Evolutionary conservation across 2,888 invertebrate species (phyloP).

Genomic region (Eupithecia tripunctaria): DNA sequence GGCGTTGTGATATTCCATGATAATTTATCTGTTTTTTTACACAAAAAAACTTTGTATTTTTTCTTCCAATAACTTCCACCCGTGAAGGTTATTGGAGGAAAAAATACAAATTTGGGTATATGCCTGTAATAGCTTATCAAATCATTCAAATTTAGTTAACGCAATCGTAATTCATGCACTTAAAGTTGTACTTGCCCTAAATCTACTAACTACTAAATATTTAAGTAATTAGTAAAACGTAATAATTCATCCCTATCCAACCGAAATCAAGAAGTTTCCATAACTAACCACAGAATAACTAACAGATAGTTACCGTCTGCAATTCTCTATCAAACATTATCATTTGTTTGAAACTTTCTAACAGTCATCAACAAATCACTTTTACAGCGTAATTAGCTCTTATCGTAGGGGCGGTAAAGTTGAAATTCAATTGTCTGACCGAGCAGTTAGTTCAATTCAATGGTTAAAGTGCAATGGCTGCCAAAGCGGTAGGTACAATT

Average conservation of each 20-base stretch:
- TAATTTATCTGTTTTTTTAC: too few species aligned
- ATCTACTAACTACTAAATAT: constrained; percentile 1
- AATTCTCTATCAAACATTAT: constrained; percentile 59
- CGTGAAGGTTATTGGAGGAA: too few species aligned
- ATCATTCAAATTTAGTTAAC: too few species aligned
- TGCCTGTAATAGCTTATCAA: too few species aligned
- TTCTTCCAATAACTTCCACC: too few species aligned
- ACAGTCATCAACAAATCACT: constrained; percentile 60
- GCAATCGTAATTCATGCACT: not conserved
- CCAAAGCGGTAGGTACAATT: not conserved
- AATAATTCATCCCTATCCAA: constrained; percentile 45
- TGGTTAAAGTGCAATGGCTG: constrained; percentile 3
- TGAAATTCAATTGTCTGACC: constrained; percentile 55
- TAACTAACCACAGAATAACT: constrained; percentile 25
- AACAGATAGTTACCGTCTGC: constrained; percentile 50
- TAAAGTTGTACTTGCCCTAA: not conserved
- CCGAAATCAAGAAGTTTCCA: constrained; percentile 56
- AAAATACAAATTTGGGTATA: too few species aligned
- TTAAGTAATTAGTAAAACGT: constrained; percentile 11
- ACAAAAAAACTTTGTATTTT: too few species aligned
- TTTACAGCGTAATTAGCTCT: constrained; percentile 53
- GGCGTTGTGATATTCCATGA: too few species aligned
- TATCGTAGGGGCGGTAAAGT: constrained; percentile 54
- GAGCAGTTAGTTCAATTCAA: constrained; percentile 23
- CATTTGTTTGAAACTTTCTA: constrained; percentile 63